Percentiles rank a stretch among this genome's conserved stretches.
phyloP scores from a whole-genome alignment of 2,888 invertebrate genomes.

The Pantelozetes paolii region DNA sequence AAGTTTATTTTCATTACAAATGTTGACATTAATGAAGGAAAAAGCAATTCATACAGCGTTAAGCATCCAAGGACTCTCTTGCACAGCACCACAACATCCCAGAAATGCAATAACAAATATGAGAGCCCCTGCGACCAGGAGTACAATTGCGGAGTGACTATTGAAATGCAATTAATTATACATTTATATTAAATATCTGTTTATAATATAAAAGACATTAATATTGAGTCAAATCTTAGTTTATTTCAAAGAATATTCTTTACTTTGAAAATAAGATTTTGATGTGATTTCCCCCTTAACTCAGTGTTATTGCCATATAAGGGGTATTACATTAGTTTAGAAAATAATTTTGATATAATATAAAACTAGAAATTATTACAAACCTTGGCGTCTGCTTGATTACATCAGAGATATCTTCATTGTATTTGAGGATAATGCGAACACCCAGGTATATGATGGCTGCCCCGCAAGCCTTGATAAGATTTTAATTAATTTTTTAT shows the following conservation, averaged over 20 bases:
- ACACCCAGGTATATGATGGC: slow-evolving; percentile 11
- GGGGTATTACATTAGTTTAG: too few species aligned
- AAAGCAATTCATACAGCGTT: slow-evolving; percentile 51
- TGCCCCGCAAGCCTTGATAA: not conserved
- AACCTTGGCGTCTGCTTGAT: slow-evolving; percentile 10
- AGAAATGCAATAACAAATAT: slow-evolving; percentile 59
- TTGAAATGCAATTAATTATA: not conserved
- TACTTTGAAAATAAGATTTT: too few species aligned
- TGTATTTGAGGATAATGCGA: slow-evolving; percentile 16
- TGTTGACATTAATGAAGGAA: not conserved
- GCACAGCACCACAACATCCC: slow-evolving; percentile 60
- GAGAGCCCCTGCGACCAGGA: slow-evolving; percentile 58
- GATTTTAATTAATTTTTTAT: too few species aligned
- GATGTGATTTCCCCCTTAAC: too few species aligned
- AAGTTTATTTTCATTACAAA: too few species aligned
- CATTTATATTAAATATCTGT: too few species aligned
- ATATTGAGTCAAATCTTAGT: too few species aligned
- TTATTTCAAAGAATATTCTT: too few species aligned
- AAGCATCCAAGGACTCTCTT: slow-evolving; percentile 56
- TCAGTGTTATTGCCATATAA: too few species aligned
- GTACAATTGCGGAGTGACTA: slow-evolving; percentile 54
- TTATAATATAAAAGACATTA: too few species aligned
- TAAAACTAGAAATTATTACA: not conserved
- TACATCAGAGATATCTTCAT: not conserved
- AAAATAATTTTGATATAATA: too few species aligned